Percentiles rank a stretch among this genome's conserved stretches.
phyloP scores from a whole-genome alignment of 2,113 vertebrate species.

The Heterotilapia buettikoferi region DNA sequence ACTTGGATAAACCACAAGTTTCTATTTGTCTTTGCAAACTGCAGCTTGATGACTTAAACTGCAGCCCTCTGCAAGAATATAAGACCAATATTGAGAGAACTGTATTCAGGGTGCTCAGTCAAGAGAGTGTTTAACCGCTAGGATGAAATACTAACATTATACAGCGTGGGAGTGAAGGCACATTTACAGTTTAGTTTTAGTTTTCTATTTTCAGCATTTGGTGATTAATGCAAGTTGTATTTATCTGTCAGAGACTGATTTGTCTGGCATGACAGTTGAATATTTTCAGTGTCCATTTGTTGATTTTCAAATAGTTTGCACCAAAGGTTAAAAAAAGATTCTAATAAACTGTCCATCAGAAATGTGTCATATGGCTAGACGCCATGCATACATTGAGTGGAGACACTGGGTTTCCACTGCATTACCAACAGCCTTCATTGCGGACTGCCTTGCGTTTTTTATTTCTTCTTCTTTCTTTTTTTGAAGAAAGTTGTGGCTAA shows the following conservation, averaged over 20 bases:
- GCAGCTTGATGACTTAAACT: constrained; percentile 44
- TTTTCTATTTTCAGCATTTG: constrained; percentile 13
- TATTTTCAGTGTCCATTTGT: neutral
- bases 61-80: constrained; percentile 43
- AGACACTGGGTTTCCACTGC: constrained; percentile 50
- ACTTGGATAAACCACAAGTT: constrained; percentile 58
- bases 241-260: neutral
- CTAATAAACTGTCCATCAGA: neutral
- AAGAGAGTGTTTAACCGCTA: constrained; percentile 11
- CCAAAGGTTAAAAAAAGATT: neutral
- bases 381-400: constrained; percentile 17
- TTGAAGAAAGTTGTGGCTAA: constrained; percentile 54
- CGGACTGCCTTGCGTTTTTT: constrained; percentile 4
- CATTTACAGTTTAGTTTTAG: neutral
- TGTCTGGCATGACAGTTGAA: neutral
- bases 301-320: neutral
- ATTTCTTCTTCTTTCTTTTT: constrained; percentile 4
- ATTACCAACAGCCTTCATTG: constrained; percentile 40
- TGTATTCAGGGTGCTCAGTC: constrained; percentile 52
- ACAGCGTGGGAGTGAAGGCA: neutral
- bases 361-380: constrained; percentile 6
- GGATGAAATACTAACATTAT: constrained; percentile 12
- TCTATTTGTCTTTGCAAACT: constrained; percentile 59
- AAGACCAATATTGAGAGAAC: constrained; percentile 64
- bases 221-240: neutral